Conservation (phyloP, 1,140 invertebrate genomes). For the Pemphigus obesinymphae region DNA sequence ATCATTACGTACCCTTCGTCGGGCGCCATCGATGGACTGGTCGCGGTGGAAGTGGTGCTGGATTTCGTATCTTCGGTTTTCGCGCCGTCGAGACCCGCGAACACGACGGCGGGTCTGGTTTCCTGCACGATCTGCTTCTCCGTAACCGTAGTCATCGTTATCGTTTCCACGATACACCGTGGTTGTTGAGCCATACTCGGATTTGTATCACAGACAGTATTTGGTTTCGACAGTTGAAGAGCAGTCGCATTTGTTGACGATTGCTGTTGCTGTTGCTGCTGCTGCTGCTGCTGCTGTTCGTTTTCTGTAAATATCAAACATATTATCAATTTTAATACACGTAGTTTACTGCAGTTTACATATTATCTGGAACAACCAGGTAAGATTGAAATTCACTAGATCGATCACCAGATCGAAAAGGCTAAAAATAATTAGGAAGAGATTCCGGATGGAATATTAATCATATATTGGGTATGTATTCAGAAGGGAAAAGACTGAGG, state of each 20-base stretch:
- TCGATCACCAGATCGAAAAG: too few species aligned
- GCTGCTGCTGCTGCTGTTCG: neutral
- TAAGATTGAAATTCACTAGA: too few species aligned
- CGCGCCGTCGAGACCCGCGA: neutral
- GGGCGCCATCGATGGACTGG: too few species aligned
- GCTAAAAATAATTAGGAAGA: too few species aligned
- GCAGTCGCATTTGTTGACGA: neutral
- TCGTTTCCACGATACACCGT: constrained; percentile 63
- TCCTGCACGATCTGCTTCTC: constrained; percentile 61
- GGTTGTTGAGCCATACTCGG: neutral
- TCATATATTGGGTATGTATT: too few species aligned
- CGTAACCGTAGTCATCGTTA: constrained; percentile 65
- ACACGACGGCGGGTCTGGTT: constrained; percentile 37
- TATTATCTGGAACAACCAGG: too few species aligned
- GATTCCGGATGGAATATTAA: too few species aligned
- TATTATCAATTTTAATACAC: neutral
- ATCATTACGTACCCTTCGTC: constrained; percentile 49
- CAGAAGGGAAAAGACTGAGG: too few species aligned
- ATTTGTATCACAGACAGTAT: neutral
- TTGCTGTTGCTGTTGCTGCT: neutral
- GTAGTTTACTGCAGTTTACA: too few species aligned
- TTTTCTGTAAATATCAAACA: neutral
- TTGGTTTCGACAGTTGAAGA: neutral
- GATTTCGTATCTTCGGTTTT: constrained; percentile 42
- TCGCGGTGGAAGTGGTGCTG: constrained; percentile 49